Conservation (phyloP, 2,888 invertebrate genomes). For the Shargacucullia verbasci region DNA sequence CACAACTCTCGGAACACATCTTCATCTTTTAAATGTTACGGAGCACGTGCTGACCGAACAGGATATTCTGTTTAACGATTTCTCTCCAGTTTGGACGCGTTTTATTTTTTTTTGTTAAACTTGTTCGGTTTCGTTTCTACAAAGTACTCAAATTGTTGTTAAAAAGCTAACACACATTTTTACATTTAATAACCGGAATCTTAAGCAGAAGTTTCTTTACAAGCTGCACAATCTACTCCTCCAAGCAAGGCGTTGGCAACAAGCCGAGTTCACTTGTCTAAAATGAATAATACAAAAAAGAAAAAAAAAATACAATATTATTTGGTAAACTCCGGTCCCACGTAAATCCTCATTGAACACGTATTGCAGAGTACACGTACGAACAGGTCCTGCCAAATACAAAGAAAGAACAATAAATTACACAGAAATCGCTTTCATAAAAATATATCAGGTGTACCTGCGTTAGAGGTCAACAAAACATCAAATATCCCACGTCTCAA, state of each 20-base stretch:
- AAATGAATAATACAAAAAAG: not conserved
- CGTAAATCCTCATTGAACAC: constrained; percentile 39
- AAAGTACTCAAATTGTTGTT: not conserved
- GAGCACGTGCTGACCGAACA: constrained; percentile 22
- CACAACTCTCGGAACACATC: constrained; percentile 18
- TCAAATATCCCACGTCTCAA: constrained; percentile 53
- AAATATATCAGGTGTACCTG: constrained; percentile 55
- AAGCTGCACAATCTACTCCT: not conserved
- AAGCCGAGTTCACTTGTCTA: constrained; percentile 3
- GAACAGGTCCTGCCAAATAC: constrained; percentile 45
- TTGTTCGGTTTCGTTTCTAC: constrained; percentile 11
- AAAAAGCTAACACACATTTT: not conserved
- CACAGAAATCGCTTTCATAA: constrained; percentile 41
- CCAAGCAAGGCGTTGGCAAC: not conserved
- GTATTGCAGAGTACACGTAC: constrained; percentile 31
- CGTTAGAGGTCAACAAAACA: constrained; percentile 52
- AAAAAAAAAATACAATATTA: constrained; percentile 2
- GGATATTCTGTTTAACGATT: constrained; percentile 30
- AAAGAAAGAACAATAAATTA: constrained; percentile 47
- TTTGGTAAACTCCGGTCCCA: constrained; percentile 7
- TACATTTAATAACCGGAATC: not conserved
- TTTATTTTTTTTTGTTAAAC: constrained; percentile 29
- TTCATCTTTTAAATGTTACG: constrained; percentile 19
- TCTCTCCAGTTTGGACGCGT: constrained; percentile 24
- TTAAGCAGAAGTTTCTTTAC: not conserved